Evolutionary conservation across 2,113 vertebrate genomes (phyloP).

Genomic region (Ictidomys tridecemlineatus): DNA sequence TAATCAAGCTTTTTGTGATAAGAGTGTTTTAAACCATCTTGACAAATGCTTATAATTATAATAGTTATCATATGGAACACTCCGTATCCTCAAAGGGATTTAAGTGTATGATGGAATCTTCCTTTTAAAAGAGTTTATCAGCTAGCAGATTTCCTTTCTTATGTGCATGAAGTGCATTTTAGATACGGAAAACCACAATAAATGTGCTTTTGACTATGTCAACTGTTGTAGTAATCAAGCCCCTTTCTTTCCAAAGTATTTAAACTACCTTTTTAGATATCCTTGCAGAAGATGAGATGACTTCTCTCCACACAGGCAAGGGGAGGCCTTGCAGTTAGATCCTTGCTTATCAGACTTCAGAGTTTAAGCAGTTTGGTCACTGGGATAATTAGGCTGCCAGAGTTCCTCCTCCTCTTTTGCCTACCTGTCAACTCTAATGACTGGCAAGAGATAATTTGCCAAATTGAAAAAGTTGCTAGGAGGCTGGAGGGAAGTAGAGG

Average conservation of each 20-base stretch:
- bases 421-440: conserved; percentile 75
- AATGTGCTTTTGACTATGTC: conserved; percentile 67
- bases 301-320: conserved; percentile 47
- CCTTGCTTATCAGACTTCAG: conserved; percentile 22
- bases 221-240: conserved; percentile 79
- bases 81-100: conserved; percentile 55
- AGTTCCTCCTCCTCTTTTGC: conserved; percentile 52
- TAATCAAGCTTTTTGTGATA: conserved; percentile 77
- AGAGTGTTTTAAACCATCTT: conserved; percentile 78
- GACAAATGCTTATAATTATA: conserved; percentile 76
- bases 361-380: conserved; percentile 76
- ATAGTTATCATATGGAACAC: conserved; percentile 68
- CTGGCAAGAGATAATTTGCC: conserved; percentile 77
- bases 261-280: conserved; percentile 79
- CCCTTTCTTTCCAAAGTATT: conserved; percentile 82
- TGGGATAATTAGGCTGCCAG: conserved; percentile 75
- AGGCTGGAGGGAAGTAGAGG: conserved; percentile 48
- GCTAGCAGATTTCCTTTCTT: conserved; percentile 77
- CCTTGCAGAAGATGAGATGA: conserved; percentile 71
- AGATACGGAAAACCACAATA: conserved; percentile 65
- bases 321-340: conserved; percentile 65
- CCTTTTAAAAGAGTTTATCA: conserved; percentile 71
- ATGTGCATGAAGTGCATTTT: conserved; percentile 62
- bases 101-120: conserved; percentile 50
- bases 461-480: conserved; percentile 70